phyloP scores from a whole-genome alignment of 2,797 vertebrate species.

The Takifugu rubripes region DNA sequence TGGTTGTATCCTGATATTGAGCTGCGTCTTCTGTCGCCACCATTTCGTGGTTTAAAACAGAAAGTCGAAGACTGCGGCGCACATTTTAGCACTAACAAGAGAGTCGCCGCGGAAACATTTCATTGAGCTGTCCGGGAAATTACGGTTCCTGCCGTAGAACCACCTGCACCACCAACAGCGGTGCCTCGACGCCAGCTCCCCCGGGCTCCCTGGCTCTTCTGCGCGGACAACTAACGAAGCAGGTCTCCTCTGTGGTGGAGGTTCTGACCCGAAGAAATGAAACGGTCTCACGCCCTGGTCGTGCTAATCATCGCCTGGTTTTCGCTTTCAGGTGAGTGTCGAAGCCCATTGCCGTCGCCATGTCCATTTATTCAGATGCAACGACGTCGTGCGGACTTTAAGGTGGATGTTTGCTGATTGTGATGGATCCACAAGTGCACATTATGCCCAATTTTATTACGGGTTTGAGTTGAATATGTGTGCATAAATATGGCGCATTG shows the following conservation, averaged over 20 bases:
- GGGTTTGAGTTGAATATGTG: no score
- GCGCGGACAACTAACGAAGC: no score
- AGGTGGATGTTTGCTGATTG: no score
- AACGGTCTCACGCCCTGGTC: constrained; percentile 2
- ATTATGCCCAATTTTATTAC: no score
- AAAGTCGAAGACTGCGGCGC: no score
- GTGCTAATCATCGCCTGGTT: constrained; percentile 39
- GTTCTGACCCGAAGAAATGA: constrained; percentile 53
- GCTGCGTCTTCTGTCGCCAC: no score
- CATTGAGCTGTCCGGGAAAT: background rate
- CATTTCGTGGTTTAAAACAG: no score
- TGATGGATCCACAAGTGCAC: no score
- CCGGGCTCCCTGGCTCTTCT: background rate
- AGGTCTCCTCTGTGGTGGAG: background rate
- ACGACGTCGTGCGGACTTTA: no score
- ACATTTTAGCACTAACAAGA: no score
- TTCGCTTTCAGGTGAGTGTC: constrained; percentile 66
- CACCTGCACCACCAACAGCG: background rate
- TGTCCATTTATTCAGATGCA: constrained; percentile 3
- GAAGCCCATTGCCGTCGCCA: background rate
- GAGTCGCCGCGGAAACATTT: no score
- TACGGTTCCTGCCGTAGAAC: background rate
- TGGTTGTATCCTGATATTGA: background rate
- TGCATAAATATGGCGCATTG: no score
- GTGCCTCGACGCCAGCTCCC: background rate